A percentile compares a stretch with the other conserved stretches of the same genome.
These are phyloP conservation scores for Limosa lapponica DNA, from an alignment of 2,797 vertebrate genomes.

Conservation along the genomic window DNA sequence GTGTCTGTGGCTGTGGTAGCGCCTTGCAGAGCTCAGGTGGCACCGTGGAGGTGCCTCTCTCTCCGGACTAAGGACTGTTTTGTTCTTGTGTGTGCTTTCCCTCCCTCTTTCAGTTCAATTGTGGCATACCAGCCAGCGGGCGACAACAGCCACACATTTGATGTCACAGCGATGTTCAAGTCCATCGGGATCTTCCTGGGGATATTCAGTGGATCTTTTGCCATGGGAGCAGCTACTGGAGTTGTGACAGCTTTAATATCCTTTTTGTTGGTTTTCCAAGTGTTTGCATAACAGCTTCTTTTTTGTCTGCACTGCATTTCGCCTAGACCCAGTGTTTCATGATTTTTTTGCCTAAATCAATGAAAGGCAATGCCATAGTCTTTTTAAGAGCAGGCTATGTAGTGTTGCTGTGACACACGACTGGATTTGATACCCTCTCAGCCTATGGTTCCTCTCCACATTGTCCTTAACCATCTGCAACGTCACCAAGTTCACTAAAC, in stretches of 20 bases:
- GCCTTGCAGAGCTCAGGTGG: not conserved
- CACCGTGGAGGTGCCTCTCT: not conserved
- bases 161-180: conserved; percentile 92
- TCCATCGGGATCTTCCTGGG: conserved; percentile 94
- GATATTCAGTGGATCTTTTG: conserved; percentile 97
- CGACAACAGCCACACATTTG: conserved; percentile 95
- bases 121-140: conserved; percentile 93
- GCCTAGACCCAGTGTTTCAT: not conserved
- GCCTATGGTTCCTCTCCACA: not conserved
- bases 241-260: conserved; percentile 97
- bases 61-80: not conserved
- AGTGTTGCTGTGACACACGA: not conserved
- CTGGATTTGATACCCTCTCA: not conserved
- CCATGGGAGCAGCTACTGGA: conserved; percentile 93
- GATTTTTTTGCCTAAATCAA: not conserved
- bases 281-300: not conserved
- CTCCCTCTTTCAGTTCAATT: conserved; percentile 85
- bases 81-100: not conserved
- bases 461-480: conserved; percentile 77
- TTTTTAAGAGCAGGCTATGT: not conserved
- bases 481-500: conserved; percentile 98
- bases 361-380: not conserved
- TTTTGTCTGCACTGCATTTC: not conserved
- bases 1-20: not conserved
- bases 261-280: conserved; percentile 66